These are phyloP conservation scores for Phytoseiulus persimilis DNA, from an alignment of 2,888 invertebrate species.

Conservation along the genomic window DNA sequence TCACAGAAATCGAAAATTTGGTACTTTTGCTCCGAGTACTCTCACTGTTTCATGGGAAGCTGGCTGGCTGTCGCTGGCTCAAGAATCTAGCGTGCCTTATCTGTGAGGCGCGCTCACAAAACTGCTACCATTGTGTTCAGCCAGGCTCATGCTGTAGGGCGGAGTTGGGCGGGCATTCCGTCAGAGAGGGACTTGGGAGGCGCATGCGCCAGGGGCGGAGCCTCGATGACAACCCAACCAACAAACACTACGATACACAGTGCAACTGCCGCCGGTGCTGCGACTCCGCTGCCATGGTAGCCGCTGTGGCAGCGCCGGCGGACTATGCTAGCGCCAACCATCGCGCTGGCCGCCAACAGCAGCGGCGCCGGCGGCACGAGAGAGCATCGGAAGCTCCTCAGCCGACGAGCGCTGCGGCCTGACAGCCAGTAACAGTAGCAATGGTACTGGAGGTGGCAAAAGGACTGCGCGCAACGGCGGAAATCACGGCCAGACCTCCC, in stretches of 20 bases:
- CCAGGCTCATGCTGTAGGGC: not conserved
- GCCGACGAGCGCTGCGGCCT: not conserved
- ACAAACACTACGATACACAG: not conserved
- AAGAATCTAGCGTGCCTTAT: constrained; percentile 32
- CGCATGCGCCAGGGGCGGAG: not conserved
- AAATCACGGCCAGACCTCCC: too few relatives aligned
- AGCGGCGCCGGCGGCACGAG: not conserved
- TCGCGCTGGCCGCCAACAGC: not conserved
- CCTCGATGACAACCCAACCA: not conserved
- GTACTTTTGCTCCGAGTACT: not conserved
- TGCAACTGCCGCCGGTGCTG: not conserved
- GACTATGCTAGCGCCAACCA: not conserved
- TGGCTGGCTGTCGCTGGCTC: not conserved
- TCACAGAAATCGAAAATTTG: not conserved
- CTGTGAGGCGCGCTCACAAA: constrained; percentile 36
- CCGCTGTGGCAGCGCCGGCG: too few relatives aligned
- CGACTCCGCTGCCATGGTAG: not conserved
- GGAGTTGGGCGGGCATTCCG: not conserved
- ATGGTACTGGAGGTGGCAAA: too few relatives aligned
- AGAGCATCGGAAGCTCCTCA: not conserved
- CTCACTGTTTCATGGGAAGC: not conserved
- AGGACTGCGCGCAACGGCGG: too few relatives aligned
- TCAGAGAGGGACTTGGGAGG: constrained; percentile 5
- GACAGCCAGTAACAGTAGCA: not conserved
- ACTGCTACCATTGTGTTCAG: constrained; percentile 22